These are phyloP conservation scores for Nibea coibor DNA, from an alignment of 2,113 vertebrate genomes.

Conservation along the genomic window DNA sequence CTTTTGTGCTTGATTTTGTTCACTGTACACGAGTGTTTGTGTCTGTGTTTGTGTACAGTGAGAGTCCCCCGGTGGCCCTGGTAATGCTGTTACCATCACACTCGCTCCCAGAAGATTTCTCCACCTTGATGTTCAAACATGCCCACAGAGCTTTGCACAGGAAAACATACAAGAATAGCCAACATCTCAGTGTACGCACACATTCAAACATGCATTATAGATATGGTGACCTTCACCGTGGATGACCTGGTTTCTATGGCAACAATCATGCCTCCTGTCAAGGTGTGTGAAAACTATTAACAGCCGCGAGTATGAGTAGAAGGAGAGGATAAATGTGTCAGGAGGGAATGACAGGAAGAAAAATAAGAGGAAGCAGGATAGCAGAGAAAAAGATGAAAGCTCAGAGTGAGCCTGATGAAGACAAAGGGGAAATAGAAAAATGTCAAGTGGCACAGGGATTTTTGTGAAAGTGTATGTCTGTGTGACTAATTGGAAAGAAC, in stretches of 20 bases:
- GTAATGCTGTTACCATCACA: constrained; percentile 35
- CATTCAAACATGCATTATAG: constrained; percentile 4
- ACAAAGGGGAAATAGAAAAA: not conserved
- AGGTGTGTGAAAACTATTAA: constrained; percentile 10
- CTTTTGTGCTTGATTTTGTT: constrained; percentile 10
- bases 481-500: constrained; percentile 44
- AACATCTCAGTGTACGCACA: not conserved
- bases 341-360: not conserved
- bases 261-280: not conserved
- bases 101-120: constrained; percentile 38
- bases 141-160: constrained; percentile 12
- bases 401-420: not conserved
- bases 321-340: not conserved
- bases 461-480: constrained; percentile 5
- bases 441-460: not conserved
- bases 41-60: constrained; percentile 19
- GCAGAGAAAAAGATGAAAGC: not conserved
- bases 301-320: not conserved
- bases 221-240: constrained; percentile 19
- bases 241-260: constrained; percentile 33
- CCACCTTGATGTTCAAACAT: constrained; percentile 22
- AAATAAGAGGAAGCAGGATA: not conserved
- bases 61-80: constrained; percentile 13
- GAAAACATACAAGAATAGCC: constrained; percentile 17
- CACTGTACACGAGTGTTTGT: not conserved